These are phyloP conservation scores for Progne subis DNA, from an alignment of 2,113 vertebrate genomes.

Conservation along the genomic window DNA sequence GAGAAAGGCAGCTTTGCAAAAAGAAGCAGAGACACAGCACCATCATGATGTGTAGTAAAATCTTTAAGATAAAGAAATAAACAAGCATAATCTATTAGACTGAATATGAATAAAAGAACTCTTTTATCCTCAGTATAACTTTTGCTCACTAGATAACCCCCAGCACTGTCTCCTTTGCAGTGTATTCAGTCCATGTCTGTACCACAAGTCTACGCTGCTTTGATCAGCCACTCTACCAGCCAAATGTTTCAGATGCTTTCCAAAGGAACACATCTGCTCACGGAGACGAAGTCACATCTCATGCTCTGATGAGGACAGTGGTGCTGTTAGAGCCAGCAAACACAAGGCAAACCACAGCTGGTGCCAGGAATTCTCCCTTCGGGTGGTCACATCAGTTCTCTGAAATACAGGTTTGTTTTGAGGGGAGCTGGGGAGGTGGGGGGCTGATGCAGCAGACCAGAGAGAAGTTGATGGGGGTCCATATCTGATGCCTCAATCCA, in stretches of 20 bases:
- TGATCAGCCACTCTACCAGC: background rate
- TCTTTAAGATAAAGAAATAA: background rate
- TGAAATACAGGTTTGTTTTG: background rate
- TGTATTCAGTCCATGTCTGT: background rate
- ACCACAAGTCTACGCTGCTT: accelerated
- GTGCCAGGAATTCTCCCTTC: background rate
- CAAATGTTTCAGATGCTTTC: background rate
- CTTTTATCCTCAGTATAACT: background rate
- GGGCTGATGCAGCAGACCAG: background rate
- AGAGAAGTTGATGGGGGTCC: background rate
- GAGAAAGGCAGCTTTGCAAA: background rate
- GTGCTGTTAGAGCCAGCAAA: background rate
- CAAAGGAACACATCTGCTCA: background rate
- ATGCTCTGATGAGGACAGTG: background rate
- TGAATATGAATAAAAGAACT: background rate
- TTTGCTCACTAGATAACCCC: background rate
- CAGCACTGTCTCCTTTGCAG: background rate
- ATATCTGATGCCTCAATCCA: background rate
- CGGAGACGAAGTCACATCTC: background rate
- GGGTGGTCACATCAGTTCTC: background rate
- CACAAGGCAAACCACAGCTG: background rate
- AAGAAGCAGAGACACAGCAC: background rate
- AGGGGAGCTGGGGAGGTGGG: background rate
- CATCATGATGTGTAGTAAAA: background rate
- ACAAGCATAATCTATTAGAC: background rate